Percentiles rank a stretch among this genome's conserved stretches.
Evolutionary conservation across 2,113 vertebrate genomes (phyloP).

Genomic region (Eublepharis macularius): DNA sequence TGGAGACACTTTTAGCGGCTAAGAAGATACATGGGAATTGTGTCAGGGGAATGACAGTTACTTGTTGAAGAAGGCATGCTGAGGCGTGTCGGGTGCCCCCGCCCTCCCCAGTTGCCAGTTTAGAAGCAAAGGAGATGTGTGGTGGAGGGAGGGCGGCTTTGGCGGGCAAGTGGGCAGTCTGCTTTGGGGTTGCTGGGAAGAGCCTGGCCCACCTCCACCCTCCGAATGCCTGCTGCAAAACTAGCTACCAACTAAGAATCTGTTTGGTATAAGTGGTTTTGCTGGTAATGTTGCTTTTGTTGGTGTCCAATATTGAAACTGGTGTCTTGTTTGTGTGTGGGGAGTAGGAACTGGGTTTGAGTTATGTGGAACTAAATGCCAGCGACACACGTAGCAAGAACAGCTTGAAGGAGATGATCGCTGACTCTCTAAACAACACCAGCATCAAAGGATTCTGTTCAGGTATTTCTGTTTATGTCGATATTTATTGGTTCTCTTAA

Average conservation of each 20-base stretch:
- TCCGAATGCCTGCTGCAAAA: too few relatives aligned
- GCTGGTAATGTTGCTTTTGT: neutral
- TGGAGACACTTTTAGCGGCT: too few relatives aligned
- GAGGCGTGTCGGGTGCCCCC: neutral
- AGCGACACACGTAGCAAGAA: constrained; percentile 95
- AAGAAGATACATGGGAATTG: neutral
- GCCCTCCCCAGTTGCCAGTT: neutral
- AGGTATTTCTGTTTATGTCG: constrained; percentile 71
- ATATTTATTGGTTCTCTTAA: neutral
- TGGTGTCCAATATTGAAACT: constrained; percentile 1
- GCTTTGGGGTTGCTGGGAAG: neutral
- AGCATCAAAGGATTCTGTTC: constrained; percentile 93
- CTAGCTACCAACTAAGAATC: too few relatives aligned
- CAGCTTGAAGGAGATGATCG: constrained; percentile 88
- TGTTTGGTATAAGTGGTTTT: neutral
- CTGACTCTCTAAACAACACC: constrained; percentile 93
- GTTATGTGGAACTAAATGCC: constrained; percentile 96
- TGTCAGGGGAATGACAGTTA: neutral
- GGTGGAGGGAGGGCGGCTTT: neutral
- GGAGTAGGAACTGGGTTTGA: constrained; percentile 89
- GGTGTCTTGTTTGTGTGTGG: constrained; percentile 37
- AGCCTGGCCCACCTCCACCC: too few relatives aligned
- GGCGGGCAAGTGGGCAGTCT: neutral
- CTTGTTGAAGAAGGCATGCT: neutral
- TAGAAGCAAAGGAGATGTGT: neutral